These are phyloP conservation scores for Antheraea mylitta DNA, from an alignment of 1,140 invertebrate species.

Conservation along the genomic window DNA sequence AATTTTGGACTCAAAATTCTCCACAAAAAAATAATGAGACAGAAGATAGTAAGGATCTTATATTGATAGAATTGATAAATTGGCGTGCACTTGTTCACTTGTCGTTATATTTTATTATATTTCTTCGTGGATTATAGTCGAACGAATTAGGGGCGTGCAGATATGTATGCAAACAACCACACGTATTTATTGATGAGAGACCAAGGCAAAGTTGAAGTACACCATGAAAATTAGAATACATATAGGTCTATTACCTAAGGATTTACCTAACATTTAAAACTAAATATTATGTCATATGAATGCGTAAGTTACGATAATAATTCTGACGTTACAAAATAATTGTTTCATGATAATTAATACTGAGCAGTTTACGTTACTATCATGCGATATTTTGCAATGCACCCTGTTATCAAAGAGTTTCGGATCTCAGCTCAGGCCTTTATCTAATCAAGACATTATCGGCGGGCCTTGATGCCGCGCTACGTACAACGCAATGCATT, in stretches of 20 bases:
- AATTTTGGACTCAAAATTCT: no score
- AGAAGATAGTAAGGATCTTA: no score
- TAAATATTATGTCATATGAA: background rate
- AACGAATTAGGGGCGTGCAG: no score
- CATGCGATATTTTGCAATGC: slow-evolving; percentile 1
- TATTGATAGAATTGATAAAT: no score
- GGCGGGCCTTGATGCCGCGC: slow-evolving; percentile 4
- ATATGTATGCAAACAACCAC: no score
- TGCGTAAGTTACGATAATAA: background rate
- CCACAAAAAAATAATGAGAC: no score
- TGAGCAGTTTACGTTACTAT: background rate
- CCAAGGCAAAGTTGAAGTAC: no score
- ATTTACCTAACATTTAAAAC: background rate
- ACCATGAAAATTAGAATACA: no score
- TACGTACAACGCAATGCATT: slow-evolving; percentile 1
- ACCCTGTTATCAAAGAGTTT: slow-evolving; percentile 1
- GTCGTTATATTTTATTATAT: no score
- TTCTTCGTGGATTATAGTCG: no score
- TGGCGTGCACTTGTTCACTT: no score
- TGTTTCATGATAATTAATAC: slow-evolving; percentile 1
- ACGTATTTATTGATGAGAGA: no score
- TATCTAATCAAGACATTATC: slow-evolving; percentile 15
- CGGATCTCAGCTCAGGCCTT: background rate
- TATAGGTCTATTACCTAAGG: background rate
- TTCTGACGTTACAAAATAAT: background rate